Base-by-base conservation (phyloP, 2,113 vertebrate species). In the Aspidoscelis tigris region DNA sequence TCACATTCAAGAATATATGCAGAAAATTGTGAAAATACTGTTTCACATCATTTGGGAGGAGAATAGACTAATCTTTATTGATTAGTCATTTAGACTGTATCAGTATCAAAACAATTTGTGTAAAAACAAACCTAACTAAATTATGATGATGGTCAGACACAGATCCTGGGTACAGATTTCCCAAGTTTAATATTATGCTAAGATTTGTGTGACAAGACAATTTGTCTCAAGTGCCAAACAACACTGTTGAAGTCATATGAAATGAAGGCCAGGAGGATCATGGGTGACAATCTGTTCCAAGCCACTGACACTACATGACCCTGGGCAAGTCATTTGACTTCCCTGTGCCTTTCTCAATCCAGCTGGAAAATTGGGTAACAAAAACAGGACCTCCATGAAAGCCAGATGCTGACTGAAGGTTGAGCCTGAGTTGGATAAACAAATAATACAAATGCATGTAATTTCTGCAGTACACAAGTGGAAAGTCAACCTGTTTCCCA, bases 301-400 rank as follows among this genome's bases (percentile, higher is more conserved):
- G 88, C 89, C 92, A 90, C 89, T 0, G 65, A n/a, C 0, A 0
- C 87, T 0, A 0, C 68, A 86, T 93, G 91, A 92, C 89, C 89
- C 39, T 5, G 7, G 86, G 80, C 91, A 89, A 92, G 92, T 94
- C 92, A 92, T 89, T 94, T 93, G 90, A 86, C 92, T 95, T 93
- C 86, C 77, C 88, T 90, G 92, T 92, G 92, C 86, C 89, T 89
- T 86, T 92, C 90, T 93, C 92, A 93, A 90, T 89, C 92, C 92
- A 93, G 82, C 94, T 95, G 94, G 93, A 95, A 95, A 95, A 95
- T 92, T 95, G 93, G 91, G 83, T 93, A 92, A 91, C 92, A 89
- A 91, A 93, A 93, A 83, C 83, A 90, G 86, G 91, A 92, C 93
- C 92, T 94, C 90, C 81, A 80, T 92, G 90, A 81, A 87, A 93